Evolutionary conservation across 1,140 invertebrate genomes (phyloP).

Genomic region (Antheraea mylitta): DNA sequence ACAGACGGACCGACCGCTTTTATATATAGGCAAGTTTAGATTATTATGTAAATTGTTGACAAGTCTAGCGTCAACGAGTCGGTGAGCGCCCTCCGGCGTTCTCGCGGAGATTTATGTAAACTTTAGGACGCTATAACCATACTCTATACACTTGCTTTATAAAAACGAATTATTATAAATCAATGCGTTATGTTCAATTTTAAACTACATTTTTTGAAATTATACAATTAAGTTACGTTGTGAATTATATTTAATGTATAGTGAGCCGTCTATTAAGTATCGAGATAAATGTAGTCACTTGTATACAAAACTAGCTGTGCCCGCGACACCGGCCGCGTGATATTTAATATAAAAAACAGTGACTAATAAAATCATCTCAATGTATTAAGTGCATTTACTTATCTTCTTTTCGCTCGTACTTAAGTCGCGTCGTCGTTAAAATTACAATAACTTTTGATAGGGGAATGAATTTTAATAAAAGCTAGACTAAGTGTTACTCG

Average conservation of each 20-base stretch:
- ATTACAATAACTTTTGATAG: no score
- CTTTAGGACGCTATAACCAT: not conserved
- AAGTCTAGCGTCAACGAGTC: conserved; percentile 25
- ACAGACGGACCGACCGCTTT: not conserved
- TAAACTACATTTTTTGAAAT: not conserved
- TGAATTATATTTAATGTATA: not conserved
- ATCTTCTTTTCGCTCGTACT: no score
- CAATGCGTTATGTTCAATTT: conserved; percentile 3
- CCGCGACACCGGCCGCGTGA: no score
- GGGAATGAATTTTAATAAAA: no score
- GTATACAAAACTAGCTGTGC: no score
- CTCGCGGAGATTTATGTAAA: conserved; percentile 14
- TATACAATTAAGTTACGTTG: not conserved
- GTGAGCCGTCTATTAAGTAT: no score
- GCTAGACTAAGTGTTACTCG: no score
- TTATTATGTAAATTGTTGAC: conserved; percentile 43
- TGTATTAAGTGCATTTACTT: no score
- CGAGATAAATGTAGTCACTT: no score
- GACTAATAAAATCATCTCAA: no score
- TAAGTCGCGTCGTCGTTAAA: no score
- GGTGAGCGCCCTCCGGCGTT: conserved; percentile 19
- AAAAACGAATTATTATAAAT: conserved; percentile 5
- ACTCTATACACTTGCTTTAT: conserved; percentile 1
- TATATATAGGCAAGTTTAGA: conserved; percentile 8
- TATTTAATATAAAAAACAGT: no score